Conservation (phyloP, 2,797 vertebrate species). For the Thaleichthys pacificus region DNA sequence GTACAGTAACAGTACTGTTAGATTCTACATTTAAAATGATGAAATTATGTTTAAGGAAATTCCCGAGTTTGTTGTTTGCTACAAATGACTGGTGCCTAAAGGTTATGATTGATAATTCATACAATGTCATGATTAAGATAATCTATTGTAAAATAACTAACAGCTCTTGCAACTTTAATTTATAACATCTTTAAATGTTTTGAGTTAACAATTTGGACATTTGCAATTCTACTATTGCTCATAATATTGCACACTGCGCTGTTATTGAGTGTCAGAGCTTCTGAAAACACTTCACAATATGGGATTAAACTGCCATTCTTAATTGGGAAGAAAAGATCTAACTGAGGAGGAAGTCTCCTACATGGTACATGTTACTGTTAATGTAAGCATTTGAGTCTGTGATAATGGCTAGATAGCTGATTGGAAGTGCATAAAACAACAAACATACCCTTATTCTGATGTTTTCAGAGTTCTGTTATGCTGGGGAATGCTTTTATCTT, state of each 20-base stretch:
- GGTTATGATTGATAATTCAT: background rate
- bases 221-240: background rate
- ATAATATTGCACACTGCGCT: background rate
- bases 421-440: background rate
- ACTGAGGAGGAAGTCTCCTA: background rate
- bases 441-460: constrained; percentile 6
- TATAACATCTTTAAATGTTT: too few relatives aligned
- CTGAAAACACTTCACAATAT: background rate
- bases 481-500: background rate
- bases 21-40: too few relatives aligned
- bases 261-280: background rate
- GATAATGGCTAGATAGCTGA: background rate
- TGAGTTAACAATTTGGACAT: constrained; percentile 1
- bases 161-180: background rate
- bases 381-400: background rate
- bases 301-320: background rate
- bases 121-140: background rate
- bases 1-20: background rate
- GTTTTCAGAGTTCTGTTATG: background rate
- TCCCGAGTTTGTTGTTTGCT: too few relatives aligned
- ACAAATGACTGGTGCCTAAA: background rate
- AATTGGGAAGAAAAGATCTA: background rate
- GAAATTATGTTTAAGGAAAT: too few relatives aligned
- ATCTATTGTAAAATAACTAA: background rate
- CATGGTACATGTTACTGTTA: background rate